Percentiles rank a stretch among this genome's conserved stretches.
Conservation (phyloP, 2,113 vertebrate species). For the Noturus placidus region DNA sequence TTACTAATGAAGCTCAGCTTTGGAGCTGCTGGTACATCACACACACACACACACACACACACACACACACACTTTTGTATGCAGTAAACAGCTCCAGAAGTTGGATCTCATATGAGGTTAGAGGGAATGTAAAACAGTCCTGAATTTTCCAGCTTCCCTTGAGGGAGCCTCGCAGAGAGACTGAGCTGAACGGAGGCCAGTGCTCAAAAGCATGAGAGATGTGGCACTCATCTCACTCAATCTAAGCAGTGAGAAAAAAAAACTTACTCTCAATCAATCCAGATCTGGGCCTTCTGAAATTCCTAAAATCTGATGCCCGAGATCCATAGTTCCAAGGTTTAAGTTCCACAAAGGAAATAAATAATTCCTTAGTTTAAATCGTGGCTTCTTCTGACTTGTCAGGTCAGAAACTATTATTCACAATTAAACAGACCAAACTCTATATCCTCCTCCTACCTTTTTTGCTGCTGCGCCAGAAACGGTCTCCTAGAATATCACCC, state of each 20-base stretch:
- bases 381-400: background rate
- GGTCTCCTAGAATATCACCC: conserved; percentile 73
- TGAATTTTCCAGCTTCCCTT: conserved; percentile 48
- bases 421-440: background rate
- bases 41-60: conserved; percentile 24
- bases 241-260: conserved; percentile 30
- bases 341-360: background rate
- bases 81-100: conserved; percentile 67
- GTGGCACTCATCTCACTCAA: conserved; percentile 29
- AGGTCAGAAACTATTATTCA: background rate
- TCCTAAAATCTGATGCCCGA: background rate
- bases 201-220: conserved; percentile 42
- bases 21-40: conserved; percentile 40
- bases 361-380: background rate
- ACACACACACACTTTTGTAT: conserved; percentile 48
- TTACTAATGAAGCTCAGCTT: conserved; percentile 51
- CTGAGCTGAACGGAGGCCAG: conserved; percentile 54
- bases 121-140: conserved; percentile 66
- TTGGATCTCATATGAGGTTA: conserved; percentile 54
- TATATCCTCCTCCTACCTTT: conserved; percentile 69
- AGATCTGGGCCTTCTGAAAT: background rate
- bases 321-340: background rate
- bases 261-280: conserved; percentile 29
- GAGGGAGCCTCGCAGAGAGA: conserved; percentile 47
- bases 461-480: conserved; percentile 75